Evolutionary conservation across 1,140 invertebrate species (phyloP).

Genomic region (Meloidogyne hapla): DNA sequence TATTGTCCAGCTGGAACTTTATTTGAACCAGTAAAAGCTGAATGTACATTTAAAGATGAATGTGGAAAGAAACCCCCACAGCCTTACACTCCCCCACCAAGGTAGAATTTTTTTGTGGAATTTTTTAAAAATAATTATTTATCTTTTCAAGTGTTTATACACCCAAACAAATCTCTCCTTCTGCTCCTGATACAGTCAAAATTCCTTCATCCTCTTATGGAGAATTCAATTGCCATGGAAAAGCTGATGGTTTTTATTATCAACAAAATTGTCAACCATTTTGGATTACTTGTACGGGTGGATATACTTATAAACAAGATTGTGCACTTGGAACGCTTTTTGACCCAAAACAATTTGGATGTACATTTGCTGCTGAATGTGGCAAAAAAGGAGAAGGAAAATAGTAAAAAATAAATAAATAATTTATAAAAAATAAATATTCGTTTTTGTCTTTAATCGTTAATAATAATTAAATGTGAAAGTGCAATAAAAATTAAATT

Average conservation of each 20-base stretch:
- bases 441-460: neutral
- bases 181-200: neutral
- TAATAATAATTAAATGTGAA: neutral
- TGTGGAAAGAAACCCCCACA: neutral
- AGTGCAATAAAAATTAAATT: too few relatives aligned
- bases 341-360: conserved; percentile 10
- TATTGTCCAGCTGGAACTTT: neutral
- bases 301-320: conserved; percentile 9
- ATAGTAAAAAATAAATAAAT: neutral
- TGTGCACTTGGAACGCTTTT: conserved; percentile 27
- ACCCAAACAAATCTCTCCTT: neutral
- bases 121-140: neutral
- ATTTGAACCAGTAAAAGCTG: neutral
- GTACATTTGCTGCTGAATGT: conserved; percentile 20
- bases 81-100: neutral
- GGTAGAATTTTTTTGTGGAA: neutral
- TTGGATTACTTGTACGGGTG: conserved; percentile 14
- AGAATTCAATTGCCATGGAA: conserved; percentile 20
- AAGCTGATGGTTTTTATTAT: conserved; percentile 18
- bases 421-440: neutral
- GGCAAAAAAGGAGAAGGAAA: conserved; percentile 6
- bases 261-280: conserved; percentile 14
- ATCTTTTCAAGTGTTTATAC: neutral
- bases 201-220: neutral
- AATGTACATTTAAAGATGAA: neutral